phyloP scores from a whole-genome alignment of 1,140 invertebrate species.

The Leptinotarsa lineolata region DNA sequence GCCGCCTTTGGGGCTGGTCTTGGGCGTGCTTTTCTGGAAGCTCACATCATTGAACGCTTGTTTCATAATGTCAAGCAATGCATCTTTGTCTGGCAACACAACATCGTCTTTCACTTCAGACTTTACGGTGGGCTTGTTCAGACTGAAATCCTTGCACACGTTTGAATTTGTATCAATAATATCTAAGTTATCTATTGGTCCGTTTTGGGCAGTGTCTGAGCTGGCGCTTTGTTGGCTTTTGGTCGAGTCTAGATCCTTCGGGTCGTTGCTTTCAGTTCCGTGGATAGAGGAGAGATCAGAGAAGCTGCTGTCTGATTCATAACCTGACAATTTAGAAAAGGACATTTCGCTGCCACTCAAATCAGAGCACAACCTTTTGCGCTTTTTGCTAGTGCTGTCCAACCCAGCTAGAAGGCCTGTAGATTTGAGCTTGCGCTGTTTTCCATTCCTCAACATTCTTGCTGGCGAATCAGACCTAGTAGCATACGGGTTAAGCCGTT shows the following conservation, averaged over 20 bases:
- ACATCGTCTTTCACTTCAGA: background rate
- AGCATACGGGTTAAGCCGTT: constrained; percentile 61
- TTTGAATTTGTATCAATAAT: constrained; percentile 52
- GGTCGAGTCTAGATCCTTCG: constrained; percentile 46
- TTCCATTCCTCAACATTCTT: constrained; percentile 68
- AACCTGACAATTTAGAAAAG: constrained; percentile 59
- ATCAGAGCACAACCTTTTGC: constrained; percentile 63
- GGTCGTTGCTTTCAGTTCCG: constrained; percentile 56
- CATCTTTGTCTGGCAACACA: constrained; percentile 52
- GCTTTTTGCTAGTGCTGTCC: constrained; percentile 60
- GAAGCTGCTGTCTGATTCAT: constrained; percentile 67
- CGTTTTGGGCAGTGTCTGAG: constrained; percentile 30
- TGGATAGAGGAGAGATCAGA: constrained; percentile 59
- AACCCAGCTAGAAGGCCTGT: constrained; percentile 58
- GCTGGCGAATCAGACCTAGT: constrained; percentile 60
- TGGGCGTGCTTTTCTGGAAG: constrained; percentile 35
- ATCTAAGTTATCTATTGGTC: constrained; percentile 26
- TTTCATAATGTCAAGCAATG: constrained; percentile 57
- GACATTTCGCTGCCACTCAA: constrained; percentile 62
- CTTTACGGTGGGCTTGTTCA: background rate
- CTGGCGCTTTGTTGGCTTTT: background rate
- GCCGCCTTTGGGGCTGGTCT: constrained; percentile 10
- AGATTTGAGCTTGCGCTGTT: constrained; percentile 62
- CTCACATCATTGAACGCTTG: constrained; percentile 55
- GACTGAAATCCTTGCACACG: constrained; percentile 34